Conservation (phyloP, 2,888 invertebrate species). For the Schizaphis graminum region DNA sequence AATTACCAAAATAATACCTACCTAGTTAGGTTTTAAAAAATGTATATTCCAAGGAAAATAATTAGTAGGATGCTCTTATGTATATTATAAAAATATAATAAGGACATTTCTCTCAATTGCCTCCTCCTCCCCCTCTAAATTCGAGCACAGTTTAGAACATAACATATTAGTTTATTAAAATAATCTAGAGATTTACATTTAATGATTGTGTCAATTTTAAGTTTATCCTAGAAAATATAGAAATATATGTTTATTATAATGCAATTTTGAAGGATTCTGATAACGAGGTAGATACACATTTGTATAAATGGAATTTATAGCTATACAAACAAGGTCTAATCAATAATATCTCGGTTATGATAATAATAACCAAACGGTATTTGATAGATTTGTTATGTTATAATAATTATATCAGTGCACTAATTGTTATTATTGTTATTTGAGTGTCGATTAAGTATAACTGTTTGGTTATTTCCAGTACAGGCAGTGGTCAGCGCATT, state of each 20-base stretch:
- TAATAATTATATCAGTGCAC: not conserved
- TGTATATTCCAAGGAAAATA: not conserved
- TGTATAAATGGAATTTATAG: not conserved
- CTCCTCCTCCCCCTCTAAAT: not conserved
- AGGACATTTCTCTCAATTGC: not conserved
- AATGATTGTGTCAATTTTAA: slow-evolving; percentile 15
- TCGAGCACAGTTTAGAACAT: not conserved
- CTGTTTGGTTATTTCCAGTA: not conserved
- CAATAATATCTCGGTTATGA: not conserved
- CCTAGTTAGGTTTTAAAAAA: not conserved
- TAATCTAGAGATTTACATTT: not conserved
- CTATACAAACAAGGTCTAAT: not conserved
- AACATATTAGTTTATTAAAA: not conserved
- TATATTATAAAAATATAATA: not conserved
- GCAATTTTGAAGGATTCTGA: not conserved
- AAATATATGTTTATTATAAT: slow-evolving; percentile 3
- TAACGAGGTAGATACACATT: not conserved
- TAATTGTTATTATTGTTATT: not conserved
- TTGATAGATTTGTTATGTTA: not conserved
- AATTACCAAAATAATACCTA: not conserved
- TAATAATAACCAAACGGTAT: not conserved
- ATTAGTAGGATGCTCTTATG: not conserved
- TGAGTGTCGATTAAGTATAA: not conserved
- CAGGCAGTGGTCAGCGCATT: not conserved
- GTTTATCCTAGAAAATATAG: not conserved